A percentile compares a stretch with the other conserved stretches of the same genome.
phyloP scores from a whole-genome alignment of 1,140 invertebrate genomes.

The Phthorimaea operculella region DNA sequence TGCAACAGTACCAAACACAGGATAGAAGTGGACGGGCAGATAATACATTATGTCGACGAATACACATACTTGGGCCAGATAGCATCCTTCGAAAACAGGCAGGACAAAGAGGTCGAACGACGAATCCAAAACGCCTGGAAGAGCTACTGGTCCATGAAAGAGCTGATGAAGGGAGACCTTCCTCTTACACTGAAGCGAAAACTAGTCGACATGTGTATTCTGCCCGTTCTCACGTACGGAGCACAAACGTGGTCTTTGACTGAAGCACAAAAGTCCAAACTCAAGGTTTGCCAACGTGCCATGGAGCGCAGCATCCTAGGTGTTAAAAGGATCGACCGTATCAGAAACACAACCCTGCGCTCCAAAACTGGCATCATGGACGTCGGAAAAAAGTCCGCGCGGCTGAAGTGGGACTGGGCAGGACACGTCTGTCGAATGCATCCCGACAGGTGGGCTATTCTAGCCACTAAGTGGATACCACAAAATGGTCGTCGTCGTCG shows the following conservation, averaged over 20 bases:
- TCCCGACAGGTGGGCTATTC: background rate
- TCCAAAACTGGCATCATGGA: background rate
- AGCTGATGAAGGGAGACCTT: constrained; percentile 1
- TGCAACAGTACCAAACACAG: constrained; percentile 1
- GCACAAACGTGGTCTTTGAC: constrained; percentile 6
- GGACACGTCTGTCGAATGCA: constrained; percentile 1
- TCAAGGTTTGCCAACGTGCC: constrained; percentile 2
- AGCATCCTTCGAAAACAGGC: constrained; percentile 4
- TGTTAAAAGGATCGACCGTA: no score
- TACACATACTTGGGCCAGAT: constrained; percentile 7
- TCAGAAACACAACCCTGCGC: no score
- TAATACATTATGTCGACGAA: constrained; percentile 7
- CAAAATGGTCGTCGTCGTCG: background rate
- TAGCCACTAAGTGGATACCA: background rate
- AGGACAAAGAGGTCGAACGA: background rate
- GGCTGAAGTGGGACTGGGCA: constrained; percentile 3
- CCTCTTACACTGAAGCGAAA: constrained; percentile 1
- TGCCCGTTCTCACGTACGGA: constrained; percentile 1
- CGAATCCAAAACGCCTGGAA: constrained; percentile 1
- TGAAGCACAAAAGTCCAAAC: constrained; percentile 2
- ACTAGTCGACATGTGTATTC: constrained; percentile 5
- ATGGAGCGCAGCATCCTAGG: no score
- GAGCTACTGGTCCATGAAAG: constrained; percentile 4
- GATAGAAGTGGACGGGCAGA: background rate
- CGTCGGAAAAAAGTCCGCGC: background rate